Evolutionary conservation across 2,888 invertebrate species (phyloP), one percentile per base, ranked within the genome.

Genomic region (Hecatera dysodea): DNA sequence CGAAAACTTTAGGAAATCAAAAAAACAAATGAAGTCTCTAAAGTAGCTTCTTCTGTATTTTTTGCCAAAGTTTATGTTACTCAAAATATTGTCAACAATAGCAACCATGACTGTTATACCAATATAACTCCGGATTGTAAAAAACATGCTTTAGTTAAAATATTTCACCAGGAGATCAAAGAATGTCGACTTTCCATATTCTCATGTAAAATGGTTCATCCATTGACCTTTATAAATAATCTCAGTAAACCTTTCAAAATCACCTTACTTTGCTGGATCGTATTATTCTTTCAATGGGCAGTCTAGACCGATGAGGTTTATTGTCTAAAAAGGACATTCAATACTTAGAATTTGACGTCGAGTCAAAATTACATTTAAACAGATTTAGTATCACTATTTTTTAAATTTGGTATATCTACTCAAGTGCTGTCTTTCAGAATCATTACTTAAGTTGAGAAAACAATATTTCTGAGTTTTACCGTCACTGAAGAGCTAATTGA

Each of bases 271-370:
- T 57, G 36, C 42, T 44, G 17, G 11, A 29, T 27, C 33, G 17
- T 57, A 44, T 57, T 75, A 56, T 27, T 15, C 33, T 73, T 75
- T 59, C 46, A 68, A 73, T 29, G 33, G 22, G 6, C 42, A 36
- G 73, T 69, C 56, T 56, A 69, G 50, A 56, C 55, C 50, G 19
- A 44, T 55, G 15, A 55, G 27, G 61, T 69, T 56, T 56, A 56
- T 69, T 39, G 50, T 8, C 22, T 11, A n/a, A 60, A 68, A 48
- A 33, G 11, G 19, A 46, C 29, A 57, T 59, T 72, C 15, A 65
- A 46, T 66, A 42, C 52, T 46, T 75, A 2, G 39, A 57, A 46
- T 46, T 39, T 24, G 22, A 74, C 9, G 12, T 24, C 11, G 6
- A 42, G 2, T 44, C 12, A 42, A 72, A 76, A 46, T 59, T 36